These are phyloP conservation scores for Carollia perspicillata DNA, from an alignment of 2,113 vertebrate genomes.

Conservation along the genomic window DNA sequence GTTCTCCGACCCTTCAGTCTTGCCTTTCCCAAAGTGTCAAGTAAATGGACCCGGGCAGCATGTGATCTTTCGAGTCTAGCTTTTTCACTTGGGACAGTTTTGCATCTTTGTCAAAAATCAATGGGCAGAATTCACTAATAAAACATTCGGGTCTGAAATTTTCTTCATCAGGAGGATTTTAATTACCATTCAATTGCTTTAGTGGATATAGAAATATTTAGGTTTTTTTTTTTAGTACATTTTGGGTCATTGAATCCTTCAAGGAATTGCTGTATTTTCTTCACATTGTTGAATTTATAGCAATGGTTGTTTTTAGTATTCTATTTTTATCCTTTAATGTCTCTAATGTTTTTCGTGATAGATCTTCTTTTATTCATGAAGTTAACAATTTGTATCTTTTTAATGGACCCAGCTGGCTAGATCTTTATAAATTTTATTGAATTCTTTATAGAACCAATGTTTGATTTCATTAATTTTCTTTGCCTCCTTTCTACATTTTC, in stretches of 20 bases:
- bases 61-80: background rate
- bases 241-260: background rate
- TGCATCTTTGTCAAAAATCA: background rate
- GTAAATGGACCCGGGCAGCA: background rate
- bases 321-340: background rate
- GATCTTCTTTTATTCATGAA: background rate
- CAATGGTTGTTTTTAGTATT: background rate
- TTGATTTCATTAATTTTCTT: background rate
- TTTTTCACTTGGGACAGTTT: background rate
- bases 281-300: background rate
- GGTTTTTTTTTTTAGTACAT: background rate
- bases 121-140: background rate
- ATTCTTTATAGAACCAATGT: background rate
- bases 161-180: background rate
- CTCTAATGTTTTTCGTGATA: background rate
- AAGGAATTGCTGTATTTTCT: background rate
- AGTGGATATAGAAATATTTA: background rate
- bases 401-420: background rate
- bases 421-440: background rate
- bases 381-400: background rate
- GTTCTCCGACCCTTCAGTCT: background rate
- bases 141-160: background rate
- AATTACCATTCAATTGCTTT: background rate
- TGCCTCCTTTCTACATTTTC: background rate
- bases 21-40: background rate